Percentiles rank a stretch among this genome's conserved stretches.
These are phyloP conservation scores for Formica exsecta DNA, from an alignment of 1,140 invertebrate species.

Conservation along the genomic window DNA sequence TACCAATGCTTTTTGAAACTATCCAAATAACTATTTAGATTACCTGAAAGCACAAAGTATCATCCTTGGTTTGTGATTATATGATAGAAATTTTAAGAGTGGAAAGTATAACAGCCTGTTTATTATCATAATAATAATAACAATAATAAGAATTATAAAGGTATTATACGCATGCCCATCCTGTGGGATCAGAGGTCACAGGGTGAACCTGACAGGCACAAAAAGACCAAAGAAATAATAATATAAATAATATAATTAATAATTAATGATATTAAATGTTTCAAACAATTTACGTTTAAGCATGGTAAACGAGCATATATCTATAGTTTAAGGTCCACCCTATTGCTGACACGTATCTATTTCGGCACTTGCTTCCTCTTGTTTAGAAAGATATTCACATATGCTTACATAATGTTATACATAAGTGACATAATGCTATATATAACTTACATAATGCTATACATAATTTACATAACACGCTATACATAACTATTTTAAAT, in stretches of 20 bases:
- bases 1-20: neutral
- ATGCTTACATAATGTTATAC: slow-evolving; percentile 51
- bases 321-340: slow-evolving; percentile 41
- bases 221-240: too few relatives aligned
- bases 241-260: slow-evolving; percentile 12
- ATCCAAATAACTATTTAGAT: neutral
- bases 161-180: too few relatives aligned
- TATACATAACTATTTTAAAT: too few relatives aligned
- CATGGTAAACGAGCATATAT: slow-evolving; percentile 28
- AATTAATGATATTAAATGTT: slow-evolving; percentile 59
- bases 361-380: neutral
- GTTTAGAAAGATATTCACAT: slow-evolving; percentile 51
- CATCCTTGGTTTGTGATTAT: slow-evolving; percentile 2
- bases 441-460: neutral
- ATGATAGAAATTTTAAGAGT: slow-evolving; percentile 13
- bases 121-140: slow-evolving; percentile 68
- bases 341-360: slow-evolving; percentile 1
- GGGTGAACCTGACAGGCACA: too few relatives aligned
- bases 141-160: slow-evolving; percentile 50
- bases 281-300: slow-evolving; percentile 60
- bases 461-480: too few relatives aligned
- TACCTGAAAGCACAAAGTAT: neutral
- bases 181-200: too few relatives aligned
- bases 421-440: slow-evolving; percentile 48
- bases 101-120: slow-evolving; percentile 22